phyloP scores from a whole-genome alignment of 2,113 vertebrate species.

The Nannospalax galili region DNA sequence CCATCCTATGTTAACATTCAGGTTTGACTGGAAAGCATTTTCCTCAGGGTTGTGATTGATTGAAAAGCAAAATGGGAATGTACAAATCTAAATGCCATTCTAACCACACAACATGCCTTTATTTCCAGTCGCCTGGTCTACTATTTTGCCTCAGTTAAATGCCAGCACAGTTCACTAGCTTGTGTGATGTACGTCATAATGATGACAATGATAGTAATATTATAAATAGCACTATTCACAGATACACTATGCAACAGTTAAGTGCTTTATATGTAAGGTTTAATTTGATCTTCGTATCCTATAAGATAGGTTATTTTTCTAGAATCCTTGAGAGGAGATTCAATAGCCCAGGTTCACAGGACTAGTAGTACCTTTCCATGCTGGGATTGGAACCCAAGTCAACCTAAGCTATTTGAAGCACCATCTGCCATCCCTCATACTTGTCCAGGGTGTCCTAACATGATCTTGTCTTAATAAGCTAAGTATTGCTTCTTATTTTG shows the following conservation, averaged over 20 bases:
- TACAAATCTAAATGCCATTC: slow-evolving; percentile 52
- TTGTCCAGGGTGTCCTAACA: neutral
- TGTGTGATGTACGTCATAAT: neutral
- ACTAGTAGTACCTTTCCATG: neutral
- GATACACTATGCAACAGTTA: neutral
- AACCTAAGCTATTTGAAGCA: neutral
- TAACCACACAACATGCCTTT: slow-evolving; percentile 27
- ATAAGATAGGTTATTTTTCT: slow-evolving; percentile 8
- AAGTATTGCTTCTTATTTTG: neutral
- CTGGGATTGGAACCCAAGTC: neutral
- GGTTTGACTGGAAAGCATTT: slow-evolving; percentile 35
- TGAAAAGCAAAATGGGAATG: slow-evolving; percentile 61
- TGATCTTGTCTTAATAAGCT: neutral
- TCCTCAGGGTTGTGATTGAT: slow-evolving; percentile 59
- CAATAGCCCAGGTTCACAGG: slow-evolving; percentile 26
- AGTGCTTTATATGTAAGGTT: slow-evolving; percentile 2
- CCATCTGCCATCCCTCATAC: neutral
- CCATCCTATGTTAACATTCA: slow-evolving; percentile 55
- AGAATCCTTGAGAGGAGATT: neutral
- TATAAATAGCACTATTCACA: neutral
- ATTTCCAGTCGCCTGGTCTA: slow-evolving; percentile 32
- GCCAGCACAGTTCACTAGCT: neutral
- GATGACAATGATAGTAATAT: neutral
- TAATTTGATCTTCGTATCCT: neutral
- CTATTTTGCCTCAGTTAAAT: slow-evolving; percentile 7